Evolutionary conservation across 2,113 vertebrate genomes (phyloP).

Genomic region (Ifrita kowaldi): DNA sequence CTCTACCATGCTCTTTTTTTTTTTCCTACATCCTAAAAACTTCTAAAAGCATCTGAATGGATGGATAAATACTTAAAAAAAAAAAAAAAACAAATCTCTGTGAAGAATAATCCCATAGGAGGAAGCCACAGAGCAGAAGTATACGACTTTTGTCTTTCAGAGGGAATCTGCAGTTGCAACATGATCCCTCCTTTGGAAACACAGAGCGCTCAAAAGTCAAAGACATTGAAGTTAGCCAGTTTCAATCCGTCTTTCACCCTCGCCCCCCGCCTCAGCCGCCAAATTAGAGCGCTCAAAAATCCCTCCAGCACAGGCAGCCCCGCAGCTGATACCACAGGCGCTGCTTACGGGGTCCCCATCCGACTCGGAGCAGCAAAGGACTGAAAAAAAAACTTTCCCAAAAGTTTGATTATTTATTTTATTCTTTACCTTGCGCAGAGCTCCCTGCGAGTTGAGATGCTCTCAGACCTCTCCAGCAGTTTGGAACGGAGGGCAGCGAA

Average conservation of each 20-base stretch:
- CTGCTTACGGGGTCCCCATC: neutral
- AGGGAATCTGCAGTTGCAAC: conserved; percentile 12
- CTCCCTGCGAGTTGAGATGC: conserved; percentile 40
- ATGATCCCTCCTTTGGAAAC: conserved; percentile 39
- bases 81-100: neutral
- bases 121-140: neutral
- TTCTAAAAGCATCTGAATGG: neutral
- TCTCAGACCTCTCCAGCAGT: conserved; percentile 39
- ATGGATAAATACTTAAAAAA: neutral
- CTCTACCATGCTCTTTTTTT: neutral
- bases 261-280: neutral
- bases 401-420: neutral
- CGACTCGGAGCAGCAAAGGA: neutral
- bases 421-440: conserved; percentile 66
- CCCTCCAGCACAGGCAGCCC: neutral
- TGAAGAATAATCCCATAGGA: neutral
- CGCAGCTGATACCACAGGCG: neutral
- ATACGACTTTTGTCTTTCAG: conserved; percentile 14
- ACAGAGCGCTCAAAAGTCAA: conserved; percentile 1
- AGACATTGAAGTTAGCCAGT: neutral
- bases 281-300: neutral
- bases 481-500: conserved; percentile 8
- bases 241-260: neutral
- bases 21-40: neutral
- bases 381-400: neutral